phyloP scores from a whole-genome alignment of 2,888 invertebrate species.

The Heteromyza rotundicornis region DNA sequence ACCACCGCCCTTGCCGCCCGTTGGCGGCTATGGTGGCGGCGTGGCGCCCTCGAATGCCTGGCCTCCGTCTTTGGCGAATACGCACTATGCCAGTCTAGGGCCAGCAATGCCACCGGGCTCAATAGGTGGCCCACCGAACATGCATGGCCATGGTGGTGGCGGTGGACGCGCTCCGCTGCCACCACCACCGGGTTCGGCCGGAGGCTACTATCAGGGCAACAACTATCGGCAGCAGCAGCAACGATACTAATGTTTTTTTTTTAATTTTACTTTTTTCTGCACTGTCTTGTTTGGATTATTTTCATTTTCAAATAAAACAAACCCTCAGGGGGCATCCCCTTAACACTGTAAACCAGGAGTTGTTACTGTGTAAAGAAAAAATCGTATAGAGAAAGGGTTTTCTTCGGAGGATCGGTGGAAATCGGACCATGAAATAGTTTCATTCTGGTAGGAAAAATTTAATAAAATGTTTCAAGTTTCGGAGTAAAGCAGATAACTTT shows the following conservation, averaged over 20 bases:
- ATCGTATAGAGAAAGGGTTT: too few relatives aligned
- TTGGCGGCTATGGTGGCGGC: constrained; percentile 25
- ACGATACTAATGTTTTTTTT: not conserved
- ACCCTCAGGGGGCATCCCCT: too few relatives aligned
- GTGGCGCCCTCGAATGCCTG: constrained; percentile 28
- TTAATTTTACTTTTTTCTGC: not conserved
- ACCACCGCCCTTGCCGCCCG: constrained; percentile 35
- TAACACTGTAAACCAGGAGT: too few relatives aligned
- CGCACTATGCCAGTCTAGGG: constrained; percentile 38
- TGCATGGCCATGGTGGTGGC: constrained; percentile 4
- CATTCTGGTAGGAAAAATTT: too few relatives aligned
- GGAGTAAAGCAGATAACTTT: too few relatives aligned
- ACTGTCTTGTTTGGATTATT: too few relatives aligned
- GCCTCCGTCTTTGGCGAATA: constrained; percentile 31
- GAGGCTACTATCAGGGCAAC: constrained; percentile 37
- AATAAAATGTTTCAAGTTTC: too few relatives aligned
- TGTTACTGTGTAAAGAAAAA: too few relatives aligned
- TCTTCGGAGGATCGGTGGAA: too few relatives aligned
- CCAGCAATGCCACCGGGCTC: constrained; percentile 32
- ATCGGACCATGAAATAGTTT: too few relatives aligned
- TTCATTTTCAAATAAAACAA: too few relatives aligned
- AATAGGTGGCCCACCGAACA: constrained; percentile 18
- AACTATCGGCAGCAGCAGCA: constrained; percentile 19
- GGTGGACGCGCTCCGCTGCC: constrained; percentile 14
- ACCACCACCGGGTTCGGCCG: constrained; percentile 20